Conservation (phyloP, 1,140 invertebrate genomes). For the Pachypsylla venusta region DNA sequence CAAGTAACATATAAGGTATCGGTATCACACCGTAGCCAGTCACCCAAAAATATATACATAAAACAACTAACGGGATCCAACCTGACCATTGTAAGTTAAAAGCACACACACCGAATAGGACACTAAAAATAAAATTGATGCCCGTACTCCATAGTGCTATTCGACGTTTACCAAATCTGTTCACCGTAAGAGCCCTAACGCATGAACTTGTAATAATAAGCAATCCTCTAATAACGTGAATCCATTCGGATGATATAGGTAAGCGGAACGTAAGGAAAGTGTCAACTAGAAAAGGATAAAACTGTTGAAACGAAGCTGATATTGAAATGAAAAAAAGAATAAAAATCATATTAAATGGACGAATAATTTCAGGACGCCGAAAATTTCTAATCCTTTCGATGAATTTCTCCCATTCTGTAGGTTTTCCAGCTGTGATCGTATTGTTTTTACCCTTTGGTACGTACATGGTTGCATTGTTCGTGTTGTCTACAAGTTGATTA, state of each 20-base stretch:
- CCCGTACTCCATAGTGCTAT: not conserved
- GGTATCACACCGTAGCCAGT: not conserved
- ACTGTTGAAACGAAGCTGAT: constrained; percentile 34
- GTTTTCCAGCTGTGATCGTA: not conserved
- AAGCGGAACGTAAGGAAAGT: constrained; percentile 34
- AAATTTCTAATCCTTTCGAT: not conserved
- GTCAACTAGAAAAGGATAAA: constrained; percentile 43
- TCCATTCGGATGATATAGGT: constrained; percentile 26
- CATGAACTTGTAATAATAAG: not conserved
- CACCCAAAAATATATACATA: not conserved
- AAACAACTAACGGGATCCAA: constrained; percentile 13
- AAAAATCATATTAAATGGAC: not conserved
- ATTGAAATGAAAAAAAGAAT: constrained; percentile 35
- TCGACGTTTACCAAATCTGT: constrained; percentile 7
- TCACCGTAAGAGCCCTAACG: constrained; percentile 2
- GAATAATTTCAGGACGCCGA: not conserved
- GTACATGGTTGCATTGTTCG: constrained; percentile 9
- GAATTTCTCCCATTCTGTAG: not conserved
- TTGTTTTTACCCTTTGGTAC: not conserved
- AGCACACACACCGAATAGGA: constrained; percentile 5
- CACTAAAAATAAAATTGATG: not conserved
- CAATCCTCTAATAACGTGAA: not conserved
- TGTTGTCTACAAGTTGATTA: constrained; percentile 26
- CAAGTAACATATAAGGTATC: not conserved
- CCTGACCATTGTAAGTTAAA: not conserved